phyloP scores from a whole-genome alignment of 1,140 invertebrate genomes.

The Protaetia brevitarsis region DNA sequence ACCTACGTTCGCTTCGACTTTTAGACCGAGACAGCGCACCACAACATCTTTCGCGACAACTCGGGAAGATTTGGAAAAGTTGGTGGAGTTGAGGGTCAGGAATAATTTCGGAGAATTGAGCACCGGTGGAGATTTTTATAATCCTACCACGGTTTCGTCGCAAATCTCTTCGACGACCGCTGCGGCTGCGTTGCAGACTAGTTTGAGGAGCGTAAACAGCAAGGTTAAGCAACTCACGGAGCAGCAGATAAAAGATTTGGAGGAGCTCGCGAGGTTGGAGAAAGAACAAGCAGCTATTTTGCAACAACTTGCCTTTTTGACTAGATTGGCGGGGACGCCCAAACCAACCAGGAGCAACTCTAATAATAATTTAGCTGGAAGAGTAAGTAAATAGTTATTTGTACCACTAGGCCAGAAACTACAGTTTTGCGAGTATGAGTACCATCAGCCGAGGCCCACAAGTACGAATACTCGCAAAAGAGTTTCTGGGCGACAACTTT shows the following conservation, averaged over 20 bases:
- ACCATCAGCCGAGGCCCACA: no score
- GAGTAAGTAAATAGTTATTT: slow-evolving; percentile 32
- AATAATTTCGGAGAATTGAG: slow-evolving; percentile 22
- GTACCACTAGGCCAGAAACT: no score
- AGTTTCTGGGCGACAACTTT: no score
- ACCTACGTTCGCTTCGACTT: background rate
- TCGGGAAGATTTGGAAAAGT: background rate
- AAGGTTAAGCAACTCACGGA: slow-evolving; percentile 35
- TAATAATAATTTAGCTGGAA: slow-evolving; percentile 37
- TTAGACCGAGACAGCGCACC: slow-evolving; percentile 2
- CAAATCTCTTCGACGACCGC: slow-evolving; percentile 23
- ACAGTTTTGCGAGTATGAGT: no score
- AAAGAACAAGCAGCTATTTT: slow-evolving; percentile 45
- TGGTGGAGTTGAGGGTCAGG: slow-evolving; percentile 4
- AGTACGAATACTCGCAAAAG: no score
- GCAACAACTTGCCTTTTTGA: slow-evolving; percentile 43
- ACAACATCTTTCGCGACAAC: background rate
- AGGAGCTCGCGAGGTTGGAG: slow-evolving; percentile 42
- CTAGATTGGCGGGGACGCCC: slow-evolving; percentile 37
- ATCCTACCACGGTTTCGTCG: slow-evolving; percentile 11
- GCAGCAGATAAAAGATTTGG: slow-evolving; percentile 44
- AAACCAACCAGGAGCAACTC: slow-evolving; percentile 15
- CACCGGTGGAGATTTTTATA: background rate
- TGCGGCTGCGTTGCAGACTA: slow-evolving; percentile 22
- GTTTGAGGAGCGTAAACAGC: slow-evolving; percentile 7